Base-by-base conservation (phyloP, 1,140 invertebrate species). In the Zaprionus kolodkinae region DNA sequence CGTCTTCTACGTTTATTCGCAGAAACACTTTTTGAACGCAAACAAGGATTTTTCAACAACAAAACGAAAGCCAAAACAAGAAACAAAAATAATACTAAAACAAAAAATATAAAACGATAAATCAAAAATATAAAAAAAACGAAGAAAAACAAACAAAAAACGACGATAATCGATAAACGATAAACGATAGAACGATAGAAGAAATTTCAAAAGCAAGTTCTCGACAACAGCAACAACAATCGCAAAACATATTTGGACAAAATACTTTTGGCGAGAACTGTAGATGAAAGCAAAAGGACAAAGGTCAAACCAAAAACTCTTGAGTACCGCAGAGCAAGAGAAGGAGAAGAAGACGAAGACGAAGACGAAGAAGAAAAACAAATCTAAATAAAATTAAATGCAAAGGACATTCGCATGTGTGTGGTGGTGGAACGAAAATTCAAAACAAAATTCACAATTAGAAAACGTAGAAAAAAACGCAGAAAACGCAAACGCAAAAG, bases 391-490 rank as follows among this genome's bases (percentile, higher is more conserved):
- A 91, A 78, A 92, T 91, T 91, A 92, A 92, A 92, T 92, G 91
- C 91, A 88, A 92, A 92, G 83, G 88, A 91, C 88, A 91, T 92
- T 92, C 91, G 91, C 91, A 92, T 92, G 91, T 92, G 91, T 92
- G 91, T 92, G 91, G 91, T 92, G 91, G 91, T 92, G 91, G 91
- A 92, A 92, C 76, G 85, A 87, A 92, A 91, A 91, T 89, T 89
- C 85, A 92, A 92, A 92, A 91, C 91, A 87, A 92, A 92, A 92
- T 92, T 92, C 85, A 92, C 80, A 90, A 92, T 92, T 92, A 92
- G 88, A 92, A 92, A 92, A 90, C 80, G 91, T 71, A 92, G 87
- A 92, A 92, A 92, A 90, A 89, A 89, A 89, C 86, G 86, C 90
- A 85, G 89, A 82, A 83, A 81, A 91, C 87, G 80, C 78, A 84